These are phyloP conservation scores for Tapirus terrestris DNA, from an alignment of 2,113 vertebrate genomes.

Conservation along the genomic window DNA sequence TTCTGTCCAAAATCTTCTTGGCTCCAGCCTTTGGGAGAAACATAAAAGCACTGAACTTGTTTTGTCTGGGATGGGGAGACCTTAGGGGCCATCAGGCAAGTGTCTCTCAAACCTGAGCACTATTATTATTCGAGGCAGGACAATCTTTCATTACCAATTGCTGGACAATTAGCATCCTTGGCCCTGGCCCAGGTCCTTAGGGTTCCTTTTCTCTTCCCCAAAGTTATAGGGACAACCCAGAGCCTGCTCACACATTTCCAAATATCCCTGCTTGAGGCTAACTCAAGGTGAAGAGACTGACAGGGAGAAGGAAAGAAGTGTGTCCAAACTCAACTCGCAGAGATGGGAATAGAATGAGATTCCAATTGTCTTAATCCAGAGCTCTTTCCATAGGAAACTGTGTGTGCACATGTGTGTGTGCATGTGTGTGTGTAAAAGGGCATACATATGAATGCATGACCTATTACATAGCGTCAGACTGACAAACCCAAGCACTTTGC, in stretches of 20 bases:
- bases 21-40: neutral
- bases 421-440: neutral
- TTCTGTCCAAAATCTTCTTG: neutral
- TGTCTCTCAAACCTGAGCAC: neutral
- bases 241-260: neutral
- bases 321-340: neutral
- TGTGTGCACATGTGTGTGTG: neutral
- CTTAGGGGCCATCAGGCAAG: no score
- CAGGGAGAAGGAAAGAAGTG: neutral
- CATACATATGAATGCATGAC: neutral
- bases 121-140: neutral
- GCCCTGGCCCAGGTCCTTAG: no score
- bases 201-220: neutral
- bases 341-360: neutral
- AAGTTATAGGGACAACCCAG: neutral
- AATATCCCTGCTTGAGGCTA: neutral
- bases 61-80: neutral
- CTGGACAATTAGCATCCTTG: neutral
- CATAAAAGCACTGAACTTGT: neutral
- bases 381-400: neutral
- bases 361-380: neutral
- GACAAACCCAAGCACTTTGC: neutral
- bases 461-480: neutral
- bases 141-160: neutral
- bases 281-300: neutral